Base-by-base conservation (phyloP, 2,797 vertebrate genomes). In the Gymnothorax reevesii region DNA sequence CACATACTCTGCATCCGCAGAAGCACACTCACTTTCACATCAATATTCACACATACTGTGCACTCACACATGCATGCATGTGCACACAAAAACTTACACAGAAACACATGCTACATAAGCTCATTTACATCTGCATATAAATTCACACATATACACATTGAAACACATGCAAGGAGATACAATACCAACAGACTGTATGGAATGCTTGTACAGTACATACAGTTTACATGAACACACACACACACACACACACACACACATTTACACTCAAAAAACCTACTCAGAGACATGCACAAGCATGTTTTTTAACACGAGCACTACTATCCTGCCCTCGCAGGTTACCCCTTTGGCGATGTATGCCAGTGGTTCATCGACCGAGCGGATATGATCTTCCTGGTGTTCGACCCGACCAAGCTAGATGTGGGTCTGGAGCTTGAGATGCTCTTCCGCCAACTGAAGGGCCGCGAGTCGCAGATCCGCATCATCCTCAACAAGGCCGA, bases 281-380 rank as follows among this genome's bases (percentile, higher is more conserved):
- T 5, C 62, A 12, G 13, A 64, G 13, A 64, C 13, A 64, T 15
- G 13, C 59, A 60, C 59, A 60, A 10, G 4, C 59, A 60, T 6
- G 7, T 17, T 10, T 42, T 12, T 15, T 13, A 75, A 75, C 71
- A 33, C n/a, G 27, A 33, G 4, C 71, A 75, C 10, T 42, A 77
- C 49, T 49, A 49, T 6, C 86, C 90, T 57, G 90, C 89, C 66
- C 87, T 7, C 87, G 80, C 87, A 99, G 99, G 98, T 86, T 99
- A 99, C 93, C 98, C 98, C 0, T 99, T 99, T 95, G 99, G 99
- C 0, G 98, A 99, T 0, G 99, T 99, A 84, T 99, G 99, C 94
- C 99, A 99, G 92, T 99, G 98, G 98, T 99, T 99, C 94, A 99
- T 99, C 15, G 99, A 99, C 91, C 97, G 98, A 71, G 98, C 98